phyloP scores from a whole-genome alignment of 2,797 vertebrate species.

The Rhinogobio ventralis region DNA sequence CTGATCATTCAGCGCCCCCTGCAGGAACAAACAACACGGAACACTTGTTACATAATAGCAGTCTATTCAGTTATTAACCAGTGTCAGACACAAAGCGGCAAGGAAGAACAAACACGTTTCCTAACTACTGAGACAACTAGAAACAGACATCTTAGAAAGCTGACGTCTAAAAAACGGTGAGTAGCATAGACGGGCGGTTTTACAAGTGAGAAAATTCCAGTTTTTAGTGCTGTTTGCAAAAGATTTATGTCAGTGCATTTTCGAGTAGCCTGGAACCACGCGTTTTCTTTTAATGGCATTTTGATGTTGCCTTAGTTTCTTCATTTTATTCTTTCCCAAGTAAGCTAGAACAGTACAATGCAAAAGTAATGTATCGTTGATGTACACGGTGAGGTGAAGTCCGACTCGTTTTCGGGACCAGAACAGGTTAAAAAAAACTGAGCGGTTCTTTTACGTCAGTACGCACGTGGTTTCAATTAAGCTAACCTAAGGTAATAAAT shows the following conservation, averaged over 20 bases:
- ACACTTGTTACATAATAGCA: constrained; percentile 2
- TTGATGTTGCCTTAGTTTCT: background rate
- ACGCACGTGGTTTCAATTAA: background rate
- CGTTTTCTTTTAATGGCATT: background rate
- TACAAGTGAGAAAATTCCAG: background rate
- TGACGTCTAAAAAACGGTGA: background rate
- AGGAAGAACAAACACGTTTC: background rate
- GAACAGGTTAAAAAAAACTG: background rate
- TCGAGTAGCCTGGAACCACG: background rate
- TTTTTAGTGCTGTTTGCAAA: background rate
- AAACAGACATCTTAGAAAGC: background rate
- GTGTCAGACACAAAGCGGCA: no score
- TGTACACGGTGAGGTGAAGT: background rate
- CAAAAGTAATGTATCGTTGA: background rate
- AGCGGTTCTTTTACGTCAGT: background rate
- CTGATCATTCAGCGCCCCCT: background rate
- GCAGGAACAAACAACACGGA: background rate
- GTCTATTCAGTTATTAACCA: no score
- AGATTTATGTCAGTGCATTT: background rate
- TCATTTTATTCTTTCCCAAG: background rate
- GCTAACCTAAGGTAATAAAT: background rate
- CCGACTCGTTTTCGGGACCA: background rate
- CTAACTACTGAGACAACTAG: background rate
- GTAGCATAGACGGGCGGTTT: background rate
- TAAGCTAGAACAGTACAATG: background rate